Evolutionary conservation across 2,113 vertebrate species (phyloP).

Genomic region (Prionailurus bengalensis): DNA sequence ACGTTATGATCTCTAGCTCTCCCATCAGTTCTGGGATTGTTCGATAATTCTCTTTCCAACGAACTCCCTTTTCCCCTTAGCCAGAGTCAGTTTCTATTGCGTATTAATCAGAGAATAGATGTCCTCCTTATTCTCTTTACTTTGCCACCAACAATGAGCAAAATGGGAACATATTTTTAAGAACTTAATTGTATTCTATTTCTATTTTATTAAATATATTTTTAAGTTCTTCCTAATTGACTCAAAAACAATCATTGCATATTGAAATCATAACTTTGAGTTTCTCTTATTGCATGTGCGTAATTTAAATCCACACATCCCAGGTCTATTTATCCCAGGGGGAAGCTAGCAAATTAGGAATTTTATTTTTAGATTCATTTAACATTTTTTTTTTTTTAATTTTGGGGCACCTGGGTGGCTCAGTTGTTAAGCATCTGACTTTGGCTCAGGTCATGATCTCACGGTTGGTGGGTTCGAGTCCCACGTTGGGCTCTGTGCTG

Average conservation of each 20-base stretch:
- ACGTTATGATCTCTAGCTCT: neutral
- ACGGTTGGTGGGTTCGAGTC: no score
- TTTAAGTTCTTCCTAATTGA: neutral
- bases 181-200: neutral
- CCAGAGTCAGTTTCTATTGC: neutral
- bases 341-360: neutral
- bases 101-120: neutral
- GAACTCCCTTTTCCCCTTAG: neutral
- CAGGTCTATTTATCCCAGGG: constrained; percentile 25
- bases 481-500: no score
- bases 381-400: no score
- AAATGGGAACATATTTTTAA: neutral
- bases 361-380: neutral
- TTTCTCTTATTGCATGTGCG: neutral
- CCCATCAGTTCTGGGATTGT: neutral
- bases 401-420: no score
- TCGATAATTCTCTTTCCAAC: neutral
- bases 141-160: neutral
- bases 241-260: neutral
- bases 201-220: neutral
- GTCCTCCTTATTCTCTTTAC: neutral
- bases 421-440: no score
- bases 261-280: constrained; percentile 1
- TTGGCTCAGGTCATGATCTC: no score
- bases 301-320: neutral